Conservation (phyloP, 2,113 vertebrate genomes). For the Microtus montanus region DNA sequence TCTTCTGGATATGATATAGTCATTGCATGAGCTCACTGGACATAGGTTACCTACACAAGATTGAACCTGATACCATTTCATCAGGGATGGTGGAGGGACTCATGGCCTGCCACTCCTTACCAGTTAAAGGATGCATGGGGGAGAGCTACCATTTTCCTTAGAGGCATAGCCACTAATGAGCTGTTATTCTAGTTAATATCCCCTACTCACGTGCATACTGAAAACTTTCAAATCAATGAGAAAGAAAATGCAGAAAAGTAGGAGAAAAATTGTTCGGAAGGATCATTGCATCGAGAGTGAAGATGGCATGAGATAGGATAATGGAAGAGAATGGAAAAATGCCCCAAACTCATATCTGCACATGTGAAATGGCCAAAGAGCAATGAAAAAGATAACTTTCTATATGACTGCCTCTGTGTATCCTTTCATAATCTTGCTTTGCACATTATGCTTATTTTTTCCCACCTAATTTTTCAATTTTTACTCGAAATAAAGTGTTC, state of each 20-base stretch:
- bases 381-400: background rate
- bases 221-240: background rate
- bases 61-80: background rate
- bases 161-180: background rate
- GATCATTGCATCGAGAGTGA: background rate
- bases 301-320: background rate
- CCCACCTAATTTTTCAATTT: background rate
- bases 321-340: background rate
- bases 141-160: background rate
- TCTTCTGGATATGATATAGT: background rate
- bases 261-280: background rate
- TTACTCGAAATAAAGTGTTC: conserved; percentile 3
- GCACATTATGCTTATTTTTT: background rate
- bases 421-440: background rate
- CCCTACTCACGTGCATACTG: background rate
- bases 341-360: too few species aligned
- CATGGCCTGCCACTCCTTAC: background rate
- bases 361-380: background rate
- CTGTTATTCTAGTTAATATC: too few species aligned
- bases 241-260: background rate
- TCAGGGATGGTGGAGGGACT: background rate
- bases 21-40: background rate
- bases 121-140: background rate
- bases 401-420: background rate
- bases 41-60: background rate